Conservation (phyloP, 2,888 invertebrate species). For the Pristionchus exspectatus region DNA sequence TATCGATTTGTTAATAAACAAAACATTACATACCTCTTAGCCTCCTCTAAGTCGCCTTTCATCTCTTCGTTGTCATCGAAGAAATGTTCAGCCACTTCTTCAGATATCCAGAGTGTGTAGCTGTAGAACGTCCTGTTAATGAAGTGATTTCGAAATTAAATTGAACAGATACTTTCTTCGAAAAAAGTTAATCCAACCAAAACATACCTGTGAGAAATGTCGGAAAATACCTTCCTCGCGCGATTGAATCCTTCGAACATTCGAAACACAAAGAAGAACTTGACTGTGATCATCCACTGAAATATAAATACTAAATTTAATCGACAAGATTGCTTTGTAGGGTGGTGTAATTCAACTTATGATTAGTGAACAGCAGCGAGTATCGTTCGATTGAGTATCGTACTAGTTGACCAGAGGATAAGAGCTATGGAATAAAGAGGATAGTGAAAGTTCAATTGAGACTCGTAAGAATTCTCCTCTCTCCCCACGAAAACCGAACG, state of each 20-base stretch:
- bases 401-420: too few species aligned
- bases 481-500: too few species aligned
- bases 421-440: too few species aligned
- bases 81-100: not conserved
- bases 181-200: not conserved
- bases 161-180: not conserved
- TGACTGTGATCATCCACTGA: conserved; percentile 20
- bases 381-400: too few species aligned
- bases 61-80: not conserved
- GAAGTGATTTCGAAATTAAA: not conserved
- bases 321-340: too few species aligned
- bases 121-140: not conserved
- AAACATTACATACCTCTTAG: not conserved
- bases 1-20: not conserved
- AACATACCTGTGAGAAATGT: not conserved
- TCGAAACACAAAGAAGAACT: conserved; percentile 1
- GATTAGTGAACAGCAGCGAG: too few species aligned
- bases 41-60: not conserved
- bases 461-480: too few species aligned
- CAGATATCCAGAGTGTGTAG: conserved; percentile 29
- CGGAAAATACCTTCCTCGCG: not conserved
- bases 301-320: not conserved
- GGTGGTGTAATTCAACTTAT: too few species aligned
- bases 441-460: too few species aligned
- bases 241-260: conserved; percentile 4